Evolutionary conservation across 2,797 vertebrate genomes (phyloP).

Genomic region (Hypotaenidia okinawae): DNA sequence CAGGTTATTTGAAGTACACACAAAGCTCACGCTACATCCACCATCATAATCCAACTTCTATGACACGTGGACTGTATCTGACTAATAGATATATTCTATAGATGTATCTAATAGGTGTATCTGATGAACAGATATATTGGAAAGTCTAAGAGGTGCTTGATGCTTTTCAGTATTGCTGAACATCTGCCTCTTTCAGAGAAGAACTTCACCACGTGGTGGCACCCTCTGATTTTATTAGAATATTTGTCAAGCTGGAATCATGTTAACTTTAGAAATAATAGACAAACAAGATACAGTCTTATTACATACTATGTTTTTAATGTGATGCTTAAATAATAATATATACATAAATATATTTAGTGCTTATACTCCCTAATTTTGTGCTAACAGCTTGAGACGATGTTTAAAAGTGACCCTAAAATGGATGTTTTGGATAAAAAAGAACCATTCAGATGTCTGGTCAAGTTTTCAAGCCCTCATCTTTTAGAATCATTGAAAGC

Average conservation of each 20-base stretch:
- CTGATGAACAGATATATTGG: background rate
- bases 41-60: background rate
- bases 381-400: conserved; percentile 88
- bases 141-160: background rate
- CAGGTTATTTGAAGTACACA: background rate
- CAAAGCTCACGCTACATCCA: background rate
- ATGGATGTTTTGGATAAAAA: conserved; percentile 75
- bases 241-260: background rate
- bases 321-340: background rate
- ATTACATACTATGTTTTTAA: background rate
- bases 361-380: background rate
- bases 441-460: conserved; percentile 86
- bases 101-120: too few relatives aligned
- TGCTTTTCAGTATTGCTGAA: background rate
- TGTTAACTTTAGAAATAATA: background rate
- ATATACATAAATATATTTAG: background rate
- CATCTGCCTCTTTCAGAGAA: background rate
- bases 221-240: conserved; percentile 12
- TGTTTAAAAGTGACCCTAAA: conserved; percentile 81
- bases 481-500: conserved; percentile 89
- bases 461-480: conserved; percentile 90
- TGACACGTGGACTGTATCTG: background rate
- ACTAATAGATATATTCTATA: background rate
- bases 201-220: conserved; percentile 48
- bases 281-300: background rate